These are phyloP conservation scores for Scartelaos histophorus DNA, from an alignment of 2,113 vertebrate genomes.

Conservation along the genomic window DNA sequence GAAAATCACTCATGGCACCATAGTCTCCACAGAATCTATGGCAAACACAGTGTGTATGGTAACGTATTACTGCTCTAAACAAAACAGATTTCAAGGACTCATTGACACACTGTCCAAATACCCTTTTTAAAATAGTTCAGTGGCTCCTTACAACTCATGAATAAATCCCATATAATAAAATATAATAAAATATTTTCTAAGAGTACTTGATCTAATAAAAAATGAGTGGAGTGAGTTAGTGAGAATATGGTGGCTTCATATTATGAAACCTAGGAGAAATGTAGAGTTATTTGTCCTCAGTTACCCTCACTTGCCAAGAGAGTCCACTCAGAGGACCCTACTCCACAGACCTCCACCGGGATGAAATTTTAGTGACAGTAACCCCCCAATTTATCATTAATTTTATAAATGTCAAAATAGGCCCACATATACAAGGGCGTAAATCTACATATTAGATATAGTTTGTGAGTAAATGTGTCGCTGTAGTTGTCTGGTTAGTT, in stretches of 20 bases:
- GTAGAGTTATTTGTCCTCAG: neutral
- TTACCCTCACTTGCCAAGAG: neutral
- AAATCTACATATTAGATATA: no score
- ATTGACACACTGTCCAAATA: neutral
- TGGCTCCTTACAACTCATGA: neutral
- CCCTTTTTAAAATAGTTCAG: neutral
- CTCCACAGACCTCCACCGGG: no score
- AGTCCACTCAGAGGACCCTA: no score
- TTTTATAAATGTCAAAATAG: no score
- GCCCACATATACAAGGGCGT: no score
- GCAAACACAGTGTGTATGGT: no score
- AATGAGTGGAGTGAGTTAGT: neutral
- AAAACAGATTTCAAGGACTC: neutral
- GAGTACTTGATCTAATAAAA: neutral
- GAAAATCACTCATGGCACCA: no score
- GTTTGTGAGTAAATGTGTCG: no score
- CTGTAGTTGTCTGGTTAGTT: no score
- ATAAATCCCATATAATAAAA: neutral
- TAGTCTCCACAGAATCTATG: no score
- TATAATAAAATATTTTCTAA: neutral
- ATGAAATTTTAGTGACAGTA: no score
- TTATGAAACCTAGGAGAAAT: neutral
- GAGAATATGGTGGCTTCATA: neutral
- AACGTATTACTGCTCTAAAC: neutral
- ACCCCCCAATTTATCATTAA: no score